Conservation (phyloP, 2,797 vertebrate species). For the Hypotaenidia philippensis region DNA sequence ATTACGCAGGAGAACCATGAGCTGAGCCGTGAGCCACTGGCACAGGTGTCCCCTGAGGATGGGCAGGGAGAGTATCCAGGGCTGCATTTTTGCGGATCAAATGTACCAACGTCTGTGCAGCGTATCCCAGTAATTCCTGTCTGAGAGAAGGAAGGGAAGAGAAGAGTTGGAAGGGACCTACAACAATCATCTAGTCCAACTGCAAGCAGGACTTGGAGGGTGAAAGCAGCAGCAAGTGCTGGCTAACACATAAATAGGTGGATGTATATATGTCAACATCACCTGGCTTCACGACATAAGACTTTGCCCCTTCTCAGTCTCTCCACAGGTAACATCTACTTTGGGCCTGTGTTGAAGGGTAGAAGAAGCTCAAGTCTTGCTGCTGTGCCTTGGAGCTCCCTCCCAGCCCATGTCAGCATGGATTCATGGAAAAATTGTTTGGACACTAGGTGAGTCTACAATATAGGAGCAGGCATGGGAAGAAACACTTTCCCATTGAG, state of each 20-base stretch:
- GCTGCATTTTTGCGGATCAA: neutral
- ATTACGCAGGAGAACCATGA: neutral
- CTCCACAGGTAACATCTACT: neutral
- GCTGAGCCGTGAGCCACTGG: neutral
- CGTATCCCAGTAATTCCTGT: neutral
- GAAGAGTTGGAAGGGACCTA: neutral
- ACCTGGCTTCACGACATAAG: rapidly evolving
- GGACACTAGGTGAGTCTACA: neutral
- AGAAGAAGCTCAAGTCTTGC: neutral
- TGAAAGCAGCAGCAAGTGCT: neutral
- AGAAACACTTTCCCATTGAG: neutral
- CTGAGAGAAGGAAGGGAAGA: too few relatives aligned
- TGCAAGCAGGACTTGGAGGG: neutral
- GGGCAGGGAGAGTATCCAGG: neutral
- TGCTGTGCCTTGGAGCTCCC: neutral
- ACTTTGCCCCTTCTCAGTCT: neutral
- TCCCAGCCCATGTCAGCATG: neutral
- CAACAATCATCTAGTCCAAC: rapidly evolving
- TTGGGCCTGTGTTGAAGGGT: neutral
- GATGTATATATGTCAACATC: neutral
- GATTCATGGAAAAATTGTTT: rapidly evolving
- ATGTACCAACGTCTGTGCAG: neutral
- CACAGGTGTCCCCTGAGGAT: neutral
- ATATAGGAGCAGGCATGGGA: neutral
- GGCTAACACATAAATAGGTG: neutral